Conservation (phyloP, 2,797 vertebrate genomes). For the Hippoglossus hippoglossus region DNA sequence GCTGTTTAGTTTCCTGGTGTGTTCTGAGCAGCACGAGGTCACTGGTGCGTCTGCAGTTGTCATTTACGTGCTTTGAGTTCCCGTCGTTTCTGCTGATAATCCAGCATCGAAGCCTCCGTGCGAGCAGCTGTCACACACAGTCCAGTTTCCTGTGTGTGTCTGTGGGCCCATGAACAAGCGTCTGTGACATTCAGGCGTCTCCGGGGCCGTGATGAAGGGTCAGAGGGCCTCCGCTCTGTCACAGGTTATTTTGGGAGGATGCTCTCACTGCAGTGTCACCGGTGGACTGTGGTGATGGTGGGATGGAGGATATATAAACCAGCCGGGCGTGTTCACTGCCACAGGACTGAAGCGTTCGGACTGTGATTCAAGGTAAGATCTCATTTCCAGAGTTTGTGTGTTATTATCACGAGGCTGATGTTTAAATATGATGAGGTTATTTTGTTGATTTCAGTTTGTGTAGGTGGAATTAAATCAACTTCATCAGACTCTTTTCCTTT, state of each 20-base stretch:
- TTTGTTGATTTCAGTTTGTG: too few relatives aligned
- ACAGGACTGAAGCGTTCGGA: not conserved
- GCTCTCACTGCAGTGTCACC: conserved; percentile 64
- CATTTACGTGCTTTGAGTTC: conserved; percentile 2
- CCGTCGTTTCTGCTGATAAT: conserved; percentile 6
- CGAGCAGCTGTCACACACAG: conserved; percentile 32
- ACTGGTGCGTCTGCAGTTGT: not conserved
- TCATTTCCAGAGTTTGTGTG: not conserved
- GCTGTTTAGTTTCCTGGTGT: not conserved
- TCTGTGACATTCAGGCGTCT: conserved; percentile 46
- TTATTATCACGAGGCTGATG: not conserved
- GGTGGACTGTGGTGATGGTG: conserved; percentile 50
- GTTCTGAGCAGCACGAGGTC: not conserved
- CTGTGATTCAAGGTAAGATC: conserved; percentile 57
- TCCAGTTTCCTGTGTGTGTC: conserved; percentile 7
- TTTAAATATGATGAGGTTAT: not conserved
- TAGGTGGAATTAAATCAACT: too few relatives aligned
- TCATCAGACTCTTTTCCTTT: not conserved
- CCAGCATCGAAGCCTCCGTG: not conserved
- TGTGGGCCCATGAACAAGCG: conserved; percentile 44
- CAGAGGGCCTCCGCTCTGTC: conserved; percentile 62
- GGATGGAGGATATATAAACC: conserved; percentile 75
- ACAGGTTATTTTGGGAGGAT: conserved; percentile 82
- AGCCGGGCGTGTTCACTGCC: not conserved
- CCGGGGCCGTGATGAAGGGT: conserved; percentile 53